Evolutionary conservation across 2,888 invertebrate species (phyloP).

Genomic region (Cephalotes varians): DNA sequence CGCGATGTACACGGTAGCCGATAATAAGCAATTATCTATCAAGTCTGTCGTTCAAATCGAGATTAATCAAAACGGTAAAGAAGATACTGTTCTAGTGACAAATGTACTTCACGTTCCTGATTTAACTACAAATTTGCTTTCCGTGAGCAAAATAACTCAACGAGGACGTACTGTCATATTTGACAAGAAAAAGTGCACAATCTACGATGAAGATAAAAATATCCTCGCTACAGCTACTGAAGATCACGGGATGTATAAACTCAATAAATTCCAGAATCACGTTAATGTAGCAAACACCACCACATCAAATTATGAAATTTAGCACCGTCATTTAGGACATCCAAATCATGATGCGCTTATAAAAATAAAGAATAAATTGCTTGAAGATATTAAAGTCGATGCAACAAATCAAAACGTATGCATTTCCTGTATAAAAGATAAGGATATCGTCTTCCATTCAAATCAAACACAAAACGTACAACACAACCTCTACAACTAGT

Average conservation of each 20-base stretch:
- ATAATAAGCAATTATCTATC: background rate
- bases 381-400: background rate
- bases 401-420: background rate
- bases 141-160: background rate
- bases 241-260: background rate
- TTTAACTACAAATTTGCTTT: too few relatives aligned
- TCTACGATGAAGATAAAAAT: background rate
- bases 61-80: background rate
- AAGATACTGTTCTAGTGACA: background rate
- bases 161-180: background rate
- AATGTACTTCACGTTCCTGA: too few relatives aligned
- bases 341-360: background rate
- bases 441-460: background rate
- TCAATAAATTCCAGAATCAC: background rate
- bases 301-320: background rate
- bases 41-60: background rate
- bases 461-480: background rate
- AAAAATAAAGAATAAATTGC: background rate
- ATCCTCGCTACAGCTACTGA: background rate
- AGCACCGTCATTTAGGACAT: background rate
- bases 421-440: background rate
- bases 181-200: background rate
- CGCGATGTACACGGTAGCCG: background rate
- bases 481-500: background rate
- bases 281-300: background rate